Evolutionary conservation across 1,140 invertebrate genomes (phyloP).

Genomic region (Campodea augens): DNA sequence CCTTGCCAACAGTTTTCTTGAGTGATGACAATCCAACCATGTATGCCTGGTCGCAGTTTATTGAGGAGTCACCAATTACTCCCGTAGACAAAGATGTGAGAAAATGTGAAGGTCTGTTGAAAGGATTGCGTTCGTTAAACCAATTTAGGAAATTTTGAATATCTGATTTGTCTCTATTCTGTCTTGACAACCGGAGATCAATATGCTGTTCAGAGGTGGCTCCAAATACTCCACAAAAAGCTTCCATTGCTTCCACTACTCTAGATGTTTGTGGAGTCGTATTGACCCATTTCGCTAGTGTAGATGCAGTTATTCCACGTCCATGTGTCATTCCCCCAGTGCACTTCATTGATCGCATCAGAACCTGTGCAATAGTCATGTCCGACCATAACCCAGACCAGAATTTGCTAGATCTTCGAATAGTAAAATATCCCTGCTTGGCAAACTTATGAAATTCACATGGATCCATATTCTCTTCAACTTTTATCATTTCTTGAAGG

Average conservation of each 20-base stretch:
- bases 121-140: not conserved
- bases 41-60: not conserved
- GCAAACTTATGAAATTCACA: conserved; percentile 21
- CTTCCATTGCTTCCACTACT: conserved; percentile 1
- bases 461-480: conserved; percentile 18
- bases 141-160: not conserved
- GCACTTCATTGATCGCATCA: conserved; percentile 25
- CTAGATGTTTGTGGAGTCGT: not conserved
- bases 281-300: conserved; percentile 6
- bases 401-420: conserved; percentile 21
- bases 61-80: not conserved
- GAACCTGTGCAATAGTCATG: conserved; percentile 23
- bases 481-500: conserved; percentile 15
- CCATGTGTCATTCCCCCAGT: conserved; percentile 19
- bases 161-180: conserved; percentile 1
- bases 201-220: not conserved
- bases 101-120: not conserved
- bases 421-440: conserved; percentile 19
- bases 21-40: not conserved
- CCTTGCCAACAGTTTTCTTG: not conserved
- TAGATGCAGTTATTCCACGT: conserved; percentile 13
- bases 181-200: not conserved
- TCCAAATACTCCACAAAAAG: not conserved
- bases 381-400: conserved; percentile 24
- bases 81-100: not conserved